phyloP scores from a whole-genome alignment of 2,797 vertebrate species.

The Pantherophis alleghaniensis region DNA sequence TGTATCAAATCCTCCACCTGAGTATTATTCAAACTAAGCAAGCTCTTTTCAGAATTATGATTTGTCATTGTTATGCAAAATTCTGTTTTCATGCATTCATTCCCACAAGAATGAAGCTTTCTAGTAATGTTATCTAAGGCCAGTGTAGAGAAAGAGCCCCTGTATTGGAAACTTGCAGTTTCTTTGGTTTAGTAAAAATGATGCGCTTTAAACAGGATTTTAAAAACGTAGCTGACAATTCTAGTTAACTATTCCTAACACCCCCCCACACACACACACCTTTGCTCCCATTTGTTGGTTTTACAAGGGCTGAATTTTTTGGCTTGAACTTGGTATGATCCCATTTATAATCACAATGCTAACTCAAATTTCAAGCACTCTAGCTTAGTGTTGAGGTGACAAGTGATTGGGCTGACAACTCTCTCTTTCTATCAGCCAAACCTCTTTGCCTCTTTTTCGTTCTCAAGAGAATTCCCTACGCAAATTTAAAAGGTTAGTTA shows the following conservation, averaged over 20 bases:
- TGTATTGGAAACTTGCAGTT: constrained; percentile 54
- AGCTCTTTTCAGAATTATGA: constrained; percentile 64
- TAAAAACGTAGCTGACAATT: not conserved
- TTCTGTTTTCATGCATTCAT: constrained; percentile 62
- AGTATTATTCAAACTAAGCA: constrained; percentile 63
- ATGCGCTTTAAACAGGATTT: constrained; percentile 32
- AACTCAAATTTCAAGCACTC: not conserved
- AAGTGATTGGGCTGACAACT: not conserved
- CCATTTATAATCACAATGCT: not conserved
- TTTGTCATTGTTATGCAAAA: constrained; percentile 70
- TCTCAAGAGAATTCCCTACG: not conserved
- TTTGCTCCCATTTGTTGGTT: not conserved
- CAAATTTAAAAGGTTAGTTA: not conserved
- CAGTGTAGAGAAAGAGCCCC: constrained; percentile 43
- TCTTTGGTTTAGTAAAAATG: constrained; percentile 54
- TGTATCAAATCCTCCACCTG: constrained; percentile 55
- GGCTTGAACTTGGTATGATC: not conserved
- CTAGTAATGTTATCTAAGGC: constrained; percentile 59
- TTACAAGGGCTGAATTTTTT: not conserved
- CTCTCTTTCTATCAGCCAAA: not conserved
- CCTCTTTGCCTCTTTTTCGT: not conserved
- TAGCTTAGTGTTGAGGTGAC: not conserved
- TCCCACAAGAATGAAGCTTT: constrained; percentile 56
- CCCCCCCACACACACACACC: too few species aligned
- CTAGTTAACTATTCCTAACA: not conserved